These are phyloP conservation scores for Aphidoletes aphidimyza DNA, from an alignment of 2,888 invertebrate genomes.

Conservation along the genomic window DNA sequence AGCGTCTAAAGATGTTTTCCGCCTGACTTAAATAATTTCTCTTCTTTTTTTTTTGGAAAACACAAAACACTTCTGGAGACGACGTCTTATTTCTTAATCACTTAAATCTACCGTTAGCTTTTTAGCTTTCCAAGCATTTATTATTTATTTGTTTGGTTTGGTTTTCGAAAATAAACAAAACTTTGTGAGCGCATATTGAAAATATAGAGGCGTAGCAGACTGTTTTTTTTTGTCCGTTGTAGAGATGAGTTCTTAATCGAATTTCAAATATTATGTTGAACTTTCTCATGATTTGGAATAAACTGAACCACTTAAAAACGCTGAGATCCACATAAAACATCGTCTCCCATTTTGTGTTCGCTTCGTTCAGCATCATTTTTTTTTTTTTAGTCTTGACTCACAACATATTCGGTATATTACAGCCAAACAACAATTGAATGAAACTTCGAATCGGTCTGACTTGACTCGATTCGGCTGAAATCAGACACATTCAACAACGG, in stretches of 20 bases:
- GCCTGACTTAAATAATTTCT: too few species aligned
- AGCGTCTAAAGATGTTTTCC: too few species aligned
- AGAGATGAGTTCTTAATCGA: conserved; percentile 3
- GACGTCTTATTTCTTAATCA: background rate
- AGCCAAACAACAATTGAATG: too few species aligned
- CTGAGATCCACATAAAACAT: too few species aligned
- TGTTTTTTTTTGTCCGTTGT: too few species aligned
- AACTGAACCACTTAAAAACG: background rate
- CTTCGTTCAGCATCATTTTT: too few species aligned
- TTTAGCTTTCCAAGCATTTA: background rate
- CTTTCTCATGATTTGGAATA: background rate
- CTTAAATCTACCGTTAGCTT: background rate
- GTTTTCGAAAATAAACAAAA: background rate
- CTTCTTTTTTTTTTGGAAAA: background rate
- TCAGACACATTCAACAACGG: too few species aligned
- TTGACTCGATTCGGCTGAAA: too few species aligned
- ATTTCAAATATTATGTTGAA: background rate
- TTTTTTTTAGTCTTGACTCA: background rate
- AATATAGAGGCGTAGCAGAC: too few species aligned
- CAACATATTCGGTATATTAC: too few species aligned
- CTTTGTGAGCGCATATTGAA: too few species aligned
- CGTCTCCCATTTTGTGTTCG: background rate
- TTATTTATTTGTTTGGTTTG: conserved; percentile 1
- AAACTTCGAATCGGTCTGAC: background rate
- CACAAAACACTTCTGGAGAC: background rate